Base-by-base conservation (phyloP, 2,888 invertebrate genomes). In the Microdon myrmicae region DNA sequence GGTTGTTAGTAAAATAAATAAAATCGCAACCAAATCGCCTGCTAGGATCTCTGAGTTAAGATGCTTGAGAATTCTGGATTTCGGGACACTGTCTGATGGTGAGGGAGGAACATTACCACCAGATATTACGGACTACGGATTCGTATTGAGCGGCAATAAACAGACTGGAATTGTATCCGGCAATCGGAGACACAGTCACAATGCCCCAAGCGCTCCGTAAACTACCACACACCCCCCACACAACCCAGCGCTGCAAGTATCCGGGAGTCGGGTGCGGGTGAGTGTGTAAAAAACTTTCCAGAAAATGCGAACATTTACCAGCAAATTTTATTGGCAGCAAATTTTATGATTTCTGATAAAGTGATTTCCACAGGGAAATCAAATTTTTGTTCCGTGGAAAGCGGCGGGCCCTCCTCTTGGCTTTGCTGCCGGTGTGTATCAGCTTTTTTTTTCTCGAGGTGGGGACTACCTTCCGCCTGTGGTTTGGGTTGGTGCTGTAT, bases 261-360 rank as follows among this genome's bases (percentile, higher is more conserved):
- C n/a, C n/a, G n/a, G n/a, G n/a, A n/a, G n/a, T n/a, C n/a, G n/a
- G 39, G n/a, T 32, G 35, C 43, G 35, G 38, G 26, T 35, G 67
- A 41, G 64, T 35, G 38, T 17, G 47, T 19, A 60, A 60, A n/a
- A n/a, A 64, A 67, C 31, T 56, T 53, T 51, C 58, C 51, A 51
- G 44, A 61, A 70, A 69, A 68, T 67, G 68, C 45, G 68, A 68
- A 61, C 68, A 69, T 68, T 70, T 68, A 68, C 61, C 67, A 69
- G 59, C 67, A 54, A 61, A 53, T 69, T 68, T 69, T 73, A 74
- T 73, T 72, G 70, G 73, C 68, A 69, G 72, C 70, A 73, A 72
- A 73, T 73, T 77, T 77, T 76, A 75, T 77, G 77, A 76, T 77
- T 75, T 73, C 72, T 71, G 74, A 73, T 77, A 77, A 77, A 76